Evolutionary conservation across 2,797 vertebrate genomes (phyloP).

Genomic region (Neopelma chrysocephalum): DNA sequence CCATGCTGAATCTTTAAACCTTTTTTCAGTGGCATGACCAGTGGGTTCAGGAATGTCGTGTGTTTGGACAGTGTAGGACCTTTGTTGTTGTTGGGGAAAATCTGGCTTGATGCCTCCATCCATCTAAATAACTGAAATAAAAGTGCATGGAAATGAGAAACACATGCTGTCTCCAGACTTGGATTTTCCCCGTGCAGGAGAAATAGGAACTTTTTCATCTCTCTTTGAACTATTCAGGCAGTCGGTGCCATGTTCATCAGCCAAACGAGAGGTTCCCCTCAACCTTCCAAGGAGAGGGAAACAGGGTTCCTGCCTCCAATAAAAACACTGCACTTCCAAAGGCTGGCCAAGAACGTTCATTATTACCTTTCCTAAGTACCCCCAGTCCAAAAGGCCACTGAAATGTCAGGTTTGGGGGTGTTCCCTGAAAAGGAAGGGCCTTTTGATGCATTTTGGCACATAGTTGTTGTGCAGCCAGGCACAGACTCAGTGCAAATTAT

Average conservation of each 20-base stretch:
- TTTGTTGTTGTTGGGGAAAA: conserved; percentile 70
- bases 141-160: conserved; percentile 72
- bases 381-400: conserved; percentile 21
- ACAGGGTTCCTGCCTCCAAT: conserved; percentile 1
- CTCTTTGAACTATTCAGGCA: conserved; percentile 26
- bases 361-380: neutral
- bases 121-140: conserved; percentile 65
- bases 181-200: conserved; percentile 45
- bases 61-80: conserved; percentile 72
- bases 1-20: conserved; percentile 32
- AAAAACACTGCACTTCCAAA: conserved; percentile 55
- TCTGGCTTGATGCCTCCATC: conserved; percentile 70
- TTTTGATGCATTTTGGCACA: conserved; percentile 2
- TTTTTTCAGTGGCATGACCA: conserved; percentile 62
- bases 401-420: neutral
- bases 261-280: conserved; percentile 35
- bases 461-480: conserved; percentile 30
- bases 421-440: conserved; percentile 16
- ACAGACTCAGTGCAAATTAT: conserved; percentile 1
- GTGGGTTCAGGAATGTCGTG: conserved; percentile 44
- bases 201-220: conserved; percentile 70
- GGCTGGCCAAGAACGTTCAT: conserved; percentile 21
- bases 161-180: conserved; percentile 68
- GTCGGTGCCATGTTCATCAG: conserved; percentile 22
- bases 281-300: conserved; percentile 59